Evolutionary conservation across 2,888 invertebrate genomes (phyloP), one percentile per base, ranked within the genome.

Genomic region (Onchidella celtica): DNA sequence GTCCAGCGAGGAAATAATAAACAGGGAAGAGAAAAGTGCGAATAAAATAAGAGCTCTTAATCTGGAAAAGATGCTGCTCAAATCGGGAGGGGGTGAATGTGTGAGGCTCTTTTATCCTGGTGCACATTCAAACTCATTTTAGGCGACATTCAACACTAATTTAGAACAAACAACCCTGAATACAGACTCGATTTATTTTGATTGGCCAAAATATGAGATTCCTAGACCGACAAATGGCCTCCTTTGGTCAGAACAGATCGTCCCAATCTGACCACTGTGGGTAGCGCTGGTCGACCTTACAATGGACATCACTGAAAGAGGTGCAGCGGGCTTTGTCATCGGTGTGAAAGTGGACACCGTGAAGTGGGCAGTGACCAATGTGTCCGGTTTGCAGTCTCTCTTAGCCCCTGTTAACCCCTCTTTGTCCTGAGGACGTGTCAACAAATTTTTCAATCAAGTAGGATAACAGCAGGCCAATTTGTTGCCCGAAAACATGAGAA

Each of bases 361-460:
- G 17, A 14, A 66, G 29, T 66, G 32, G 66, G 32, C 27, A 66
- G 66, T 66, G 66, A 66, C 66, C 66, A 66, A 6, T 17, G 66
- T 27, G 34, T 14, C 70, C 14, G 24, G 55, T 40, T 70, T 40
- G 47, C 47, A 29, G 70, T 47, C 47, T 70, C 70, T 40, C 70
- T 70, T 70, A 47, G 70, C 70, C 70, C 47, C 70, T 70, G 70
- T 70, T 70, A 70, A 70, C 70, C 70, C 47, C 55, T 2, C 47
- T 29, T 70, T 70, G 70, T 70, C 9, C 27, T n/a, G 24, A 21
- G 47, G 55, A 70, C 47, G 70, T 70, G 70, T 70, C 70, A 70
- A 70, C 70, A 70, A 70, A 70, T 70, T 70, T 40, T 70, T 55
- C 70, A 70, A 70, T 70, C 70, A 70, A 40, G 47, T 17, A 47